Evolutionary conservation across 2,113 vertebrate species (phyloP).

Genomic region (Ciconia maguari): DNA sequence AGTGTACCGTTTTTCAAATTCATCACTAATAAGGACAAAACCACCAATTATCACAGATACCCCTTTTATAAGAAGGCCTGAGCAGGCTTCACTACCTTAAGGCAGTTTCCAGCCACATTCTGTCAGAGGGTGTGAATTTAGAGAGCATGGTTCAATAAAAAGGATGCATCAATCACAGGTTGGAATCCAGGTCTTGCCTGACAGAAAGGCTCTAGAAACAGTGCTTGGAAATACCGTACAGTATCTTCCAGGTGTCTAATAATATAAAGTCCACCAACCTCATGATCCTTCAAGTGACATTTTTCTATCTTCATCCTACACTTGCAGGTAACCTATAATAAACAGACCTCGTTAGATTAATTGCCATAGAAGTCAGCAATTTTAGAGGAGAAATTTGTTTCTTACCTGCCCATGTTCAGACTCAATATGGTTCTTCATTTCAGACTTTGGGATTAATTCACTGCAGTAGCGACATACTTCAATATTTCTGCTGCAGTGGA

Average conservation of each 20-base stretch:
- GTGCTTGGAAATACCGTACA: background rate
- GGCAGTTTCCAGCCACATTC: background rate
- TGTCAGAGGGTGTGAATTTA: background rate
- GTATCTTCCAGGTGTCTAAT: background rate
- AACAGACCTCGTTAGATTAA: background rate
- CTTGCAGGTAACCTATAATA: conserved; percentile 86
- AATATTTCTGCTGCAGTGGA: conserved; percentile 93
- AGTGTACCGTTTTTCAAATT: background rate
- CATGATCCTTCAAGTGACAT: conserved; percentile 81
- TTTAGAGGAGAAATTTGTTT: background rate
- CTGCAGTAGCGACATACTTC: conserved; percentile 85
- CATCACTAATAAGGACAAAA: background rate
- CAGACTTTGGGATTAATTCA: conserved; percentile 86
- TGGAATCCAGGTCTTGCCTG: background rate
- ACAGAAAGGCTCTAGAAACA: background rate
- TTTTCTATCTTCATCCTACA: conserved; percentile 91
- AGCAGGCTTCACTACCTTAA: background rate
- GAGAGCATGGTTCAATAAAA: background rate
- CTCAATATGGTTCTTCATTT: conserved; percentile 85
- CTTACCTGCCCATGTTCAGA: conserved; percentile 86
- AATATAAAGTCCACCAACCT: conserved; percentile 73
- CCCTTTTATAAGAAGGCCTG: background rate
- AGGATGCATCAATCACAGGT: background rate
- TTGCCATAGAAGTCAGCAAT: background rate
- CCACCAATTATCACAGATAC: background rate